These are phyloP conservation scores for Cryptotis parvus DNA, from an alignment of 2,113 vertebrate genomes.

Conservation along the genomic window DNA sequence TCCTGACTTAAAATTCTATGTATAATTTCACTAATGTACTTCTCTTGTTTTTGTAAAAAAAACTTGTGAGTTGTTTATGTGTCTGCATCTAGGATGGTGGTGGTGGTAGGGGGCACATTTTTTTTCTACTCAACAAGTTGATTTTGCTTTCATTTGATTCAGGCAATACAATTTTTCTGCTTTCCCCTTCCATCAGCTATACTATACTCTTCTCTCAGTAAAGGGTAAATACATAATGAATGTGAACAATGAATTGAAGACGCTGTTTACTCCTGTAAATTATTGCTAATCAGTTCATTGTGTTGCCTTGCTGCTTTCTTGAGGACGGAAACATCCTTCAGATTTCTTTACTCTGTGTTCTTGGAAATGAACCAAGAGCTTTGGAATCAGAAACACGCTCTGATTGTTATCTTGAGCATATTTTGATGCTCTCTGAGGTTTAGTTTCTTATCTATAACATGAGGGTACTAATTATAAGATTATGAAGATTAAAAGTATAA, in stretches of 20 bases:
- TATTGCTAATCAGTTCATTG: background rate
- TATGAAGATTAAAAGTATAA: background rate
- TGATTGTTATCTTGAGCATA: background rate
- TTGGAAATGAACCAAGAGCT: background rate
- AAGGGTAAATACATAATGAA: slow-evolving; percentile 41
- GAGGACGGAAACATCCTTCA: background rate
- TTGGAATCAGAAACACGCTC: background rate
- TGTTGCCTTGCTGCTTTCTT: slow-evolving; percentile 3
- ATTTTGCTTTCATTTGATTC: slow-evolving; percentile 54
- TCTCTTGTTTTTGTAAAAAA: slow-evolving; percentile 46
- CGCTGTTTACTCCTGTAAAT: background rate
- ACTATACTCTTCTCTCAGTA: slow-evolving; percentile 17
- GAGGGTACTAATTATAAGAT: background rate
- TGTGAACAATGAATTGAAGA: slow-evolving; percentile 15
- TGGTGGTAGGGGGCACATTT: too few species aligned
- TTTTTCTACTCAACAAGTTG: background rate
- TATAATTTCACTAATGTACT: background rate
- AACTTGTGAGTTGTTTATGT: background rate
- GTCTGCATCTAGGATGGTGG: background rate
- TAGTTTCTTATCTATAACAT: slow-evolving; percentile 9
- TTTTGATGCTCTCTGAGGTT: background rate
- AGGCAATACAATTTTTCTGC: slow-evolving; percentile 36
- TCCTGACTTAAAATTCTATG: background rate
- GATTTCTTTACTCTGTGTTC: background rate
- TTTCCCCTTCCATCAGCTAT: slow-evolving; percentile 29